Evolutionary conservation across 30 jellyfish, hydroid and myxozoan species (phyloP), one percentile per base, ranked within the genome.

Genomic region (Hydractinia symbiolongicarpus): DNA sequence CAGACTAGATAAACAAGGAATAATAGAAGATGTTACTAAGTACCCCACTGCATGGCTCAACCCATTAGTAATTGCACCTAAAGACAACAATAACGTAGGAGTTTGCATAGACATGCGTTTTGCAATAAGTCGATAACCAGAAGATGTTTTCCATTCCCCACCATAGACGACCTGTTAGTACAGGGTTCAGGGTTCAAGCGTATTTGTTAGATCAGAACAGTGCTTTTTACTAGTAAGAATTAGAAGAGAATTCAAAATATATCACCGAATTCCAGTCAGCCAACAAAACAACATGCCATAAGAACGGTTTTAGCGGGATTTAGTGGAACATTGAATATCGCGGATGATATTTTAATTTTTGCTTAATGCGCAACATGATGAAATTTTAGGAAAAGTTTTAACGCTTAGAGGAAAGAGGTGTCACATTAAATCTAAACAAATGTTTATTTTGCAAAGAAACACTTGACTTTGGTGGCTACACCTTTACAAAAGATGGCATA

Each of bases 21-120:
- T 67, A 8, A 67, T 67, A 9, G 77, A 67, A 67, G 49, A 67
- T 20, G 77, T 67, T 8, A 67, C 77, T 9, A 67, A 67, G 8
- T 10, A 67, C 14, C 77, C 77, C 19, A 67, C 77, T 9, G 44
- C 77, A 67, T 67, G 77, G 77, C 77, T 67, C 8, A 67, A 67
- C 49, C 77, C 77, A 8, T 67, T 67, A 44, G 77, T 67, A 9
- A 19, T 67, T 8, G 77, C 49, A 10, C 77, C 77, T 8, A 67
- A 67, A 67, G 49, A n/a, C n/a, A n/a, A 10, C 14, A 19, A 67
- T 20, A 19, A 67, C 14, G 49, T 67, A 67, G 19, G 77, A 67
- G 49, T 67, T 9, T 67, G 77, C 49, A 9, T 67, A 67, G 77
- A 67, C 49, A 67, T 67, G 77, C 14, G 77, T 9, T 67, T 13